These are phyloP conservation scores for Dyspetes luteomarginatus DNA, from an alignment of 2,888 invertebrate species.

Conservation along the genomic window DNA sequence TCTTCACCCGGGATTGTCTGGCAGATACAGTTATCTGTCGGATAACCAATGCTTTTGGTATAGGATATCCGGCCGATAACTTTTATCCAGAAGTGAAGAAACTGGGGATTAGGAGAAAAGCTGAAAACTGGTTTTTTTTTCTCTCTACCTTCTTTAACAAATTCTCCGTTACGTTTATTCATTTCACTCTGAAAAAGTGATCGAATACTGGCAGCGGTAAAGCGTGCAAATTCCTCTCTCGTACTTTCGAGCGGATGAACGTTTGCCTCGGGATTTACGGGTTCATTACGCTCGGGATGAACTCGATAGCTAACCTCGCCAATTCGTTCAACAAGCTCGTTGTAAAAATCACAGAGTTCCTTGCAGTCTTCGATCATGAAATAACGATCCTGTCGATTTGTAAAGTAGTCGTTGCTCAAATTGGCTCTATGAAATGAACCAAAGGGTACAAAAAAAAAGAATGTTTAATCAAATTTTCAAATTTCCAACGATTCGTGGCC, in stretches of 20 bases:
- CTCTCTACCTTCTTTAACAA: slow-evolving; percentile 19
- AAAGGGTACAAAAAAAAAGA: slow-evolving; percentile 10
- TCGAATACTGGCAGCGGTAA: slow-evolving; percentile 81
- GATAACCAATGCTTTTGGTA: no score
- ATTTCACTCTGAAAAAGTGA: slow-evolving; percentile 76
- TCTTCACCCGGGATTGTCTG: no score
- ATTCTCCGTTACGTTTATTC: slow-evolving; percentile 61
- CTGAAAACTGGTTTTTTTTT: not conserved
- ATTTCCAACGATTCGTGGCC: not conserved
- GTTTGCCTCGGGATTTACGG: slow-evolving; percentile 84
- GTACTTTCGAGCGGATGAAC: slow-evolving; percentile 88
- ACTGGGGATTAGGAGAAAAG: no score
- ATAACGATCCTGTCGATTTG: slow-evolving; percentile 98
- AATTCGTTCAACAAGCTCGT: slow-evolving; percentile 89
- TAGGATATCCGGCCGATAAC: no score
- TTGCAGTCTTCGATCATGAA: slow-evolving; percentile 92
- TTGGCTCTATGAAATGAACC: slow-evolving; percentile 89
- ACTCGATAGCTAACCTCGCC: slow-evolving; percentile 86
- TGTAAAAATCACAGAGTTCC: slow-evolving; percentile 92
- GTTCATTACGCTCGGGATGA: slow-evolving; percentile 84
- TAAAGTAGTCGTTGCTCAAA: slow-evolving; percentile 98
- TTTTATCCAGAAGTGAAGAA: no score
- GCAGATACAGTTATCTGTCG: no score
- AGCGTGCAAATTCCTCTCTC: slow-evolving; percentile 84
- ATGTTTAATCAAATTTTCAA: slow-evolving; percentile 11